Conservation (phyloP, 2,888 invertebrate species). For the Campoletis raptor region DNA sequence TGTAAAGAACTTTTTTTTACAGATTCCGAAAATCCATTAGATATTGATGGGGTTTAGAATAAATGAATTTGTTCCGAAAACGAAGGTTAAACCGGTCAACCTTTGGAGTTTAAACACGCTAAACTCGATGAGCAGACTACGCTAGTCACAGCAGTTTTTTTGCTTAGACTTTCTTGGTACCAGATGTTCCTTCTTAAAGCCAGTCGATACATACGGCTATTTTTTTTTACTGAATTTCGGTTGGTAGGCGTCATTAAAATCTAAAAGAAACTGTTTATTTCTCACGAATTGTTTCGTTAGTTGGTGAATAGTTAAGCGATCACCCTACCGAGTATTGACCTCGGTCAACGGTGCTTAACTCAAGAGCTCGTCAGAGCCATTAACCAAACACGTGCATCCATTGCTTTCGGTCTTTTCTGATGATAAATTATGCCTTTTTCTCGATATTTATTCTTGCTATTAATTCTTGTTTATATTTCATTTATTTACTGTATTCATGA, state of each 20-base stretch:
- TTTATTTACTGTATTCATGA: not conserved
- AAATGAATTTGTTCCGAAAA: not conserved
- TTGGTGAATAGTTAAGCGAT: not conserved
- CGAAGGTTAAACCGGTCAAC: not conserved
- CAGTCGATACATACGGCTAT: too few species aligned
- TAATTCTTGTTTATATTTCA: not conserved
- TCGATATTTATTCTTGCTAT: not conserved
- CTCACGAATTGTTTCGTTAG: not conserved
- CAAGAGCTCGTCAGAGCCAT: not conserved
- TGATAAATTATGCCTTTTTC: not conserved
- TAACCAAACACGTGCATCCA: too few species aligned
- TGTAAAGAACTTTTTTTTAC: not conserved
- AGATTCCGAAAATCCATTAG: not conserved
- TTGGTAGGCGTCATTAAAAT: not conserved
- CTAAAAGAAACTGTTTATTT: not conserved
- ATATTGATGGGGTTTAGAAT: not conserved
- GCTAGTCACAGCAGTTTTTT: too few species aligned
- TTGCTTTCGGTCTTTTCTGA: not conserved
- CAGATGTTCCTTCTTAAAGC: too few species aligned
- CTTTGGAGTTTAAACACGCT: too few species aligned
- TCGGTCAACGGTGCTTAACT: not conserved
- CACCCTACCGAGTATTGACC: not conserved
- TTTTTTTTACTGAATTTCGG: not conserved
- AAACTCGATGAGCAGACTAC: too few species aligned
- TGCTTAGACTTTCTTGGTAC: too few species aligned